Base-by-base conservation (phyloP, 2,888 invertebrate genomes). In the Ceraclea dissimilis region DNA sequence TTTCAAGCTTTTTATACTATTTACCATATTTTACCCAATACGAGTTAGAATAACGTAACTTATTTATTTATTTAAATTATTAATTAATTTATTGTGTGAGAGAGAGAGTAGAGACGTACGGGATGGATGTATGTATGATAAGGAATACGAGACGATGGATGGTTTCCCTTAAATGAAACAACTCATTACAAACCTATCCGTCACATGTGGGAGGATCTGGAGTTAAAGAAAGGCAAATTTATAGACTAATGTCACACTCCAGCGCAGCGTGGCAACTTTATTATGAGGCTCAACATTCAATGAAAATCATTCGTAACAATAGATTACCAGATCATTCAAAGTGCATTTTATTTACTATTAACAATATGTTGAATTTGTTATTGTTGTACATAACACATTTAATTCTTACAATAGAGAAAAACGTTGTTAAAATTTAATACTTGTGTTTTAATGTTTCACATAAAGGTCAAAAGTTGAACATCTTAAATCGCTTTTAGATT, bases 1-100 rank as follows among this genome's bases (percentile, higher is more conserved):
- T 26, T 26, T 10, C 26, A 4, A 26, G 26, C 26, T 26, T 26
- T 26, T 26, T 26, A 6, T 26, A 6, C 5, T n/a, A n/a, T 39
- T 39, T 39, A 39, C 39, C 39, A 39, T 39, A n/a, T 13, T 39
- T 39, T 39, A 39, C 39, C 39, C 39, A 39, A 39, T 39, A 39
- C 10, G 39, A n/a, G 5, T 39, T 39, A 39, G 39, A 39, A 8
- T 2, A 13, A 39, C 16, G 39, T 39, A 39, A 39, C 8, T 20
- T 47, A 47, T 47, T 47, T 47, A 47, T 47, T 47, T 47, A 47
- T 47, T 47, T 47, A 77, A 74, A 11, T 73, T 78, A 77, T 77
- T 78, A 76, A 76, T 77, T 77, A 76, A 78, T 76, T 79, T 71
- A 79, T 79, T 78, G 78, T 78, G 79, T 79, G 76, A 69, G 76